Conservation (phyloP, 2,797 vertebrate species). For the Decapterus maruadsi region DNA sequence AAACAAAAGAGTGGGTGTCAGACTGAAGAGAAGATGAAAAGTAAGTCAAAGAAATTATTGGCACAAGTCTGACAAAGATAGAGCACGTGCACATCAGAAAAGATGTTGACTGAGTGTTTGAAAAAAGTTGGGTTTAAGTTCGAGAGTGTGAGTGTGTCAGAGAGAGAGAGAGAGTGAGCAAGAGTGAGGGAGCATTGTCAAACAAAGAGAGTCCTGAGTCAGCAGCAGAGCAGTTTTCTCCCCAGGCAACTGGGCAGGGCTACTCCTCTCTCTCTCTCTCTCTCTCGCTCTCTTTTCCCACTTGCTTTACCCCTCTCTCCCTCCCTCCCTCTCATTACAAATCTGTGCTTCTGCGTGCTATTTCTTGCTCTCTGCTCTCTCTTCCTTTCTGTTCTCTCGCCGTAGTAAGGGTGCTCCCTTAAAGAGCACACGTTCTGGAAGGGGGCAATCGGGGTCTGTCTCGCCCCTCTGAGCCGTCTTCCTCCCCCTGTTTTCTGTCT, state of each 20-base stretch:
- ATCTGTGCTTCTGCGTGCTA: slow-evolving; percentile 76
- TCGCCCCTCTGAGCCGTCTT: slow-evolving; percentile 43
- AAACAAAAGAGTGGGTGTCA: slow-evolving; percentile 39
- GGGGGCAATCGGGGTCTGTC: slow-evolving; percentile 49
- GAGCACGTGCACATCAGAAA: slow-evolving; percentile 63
- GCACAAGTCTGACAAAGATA: slow-evolving; percentile 49
- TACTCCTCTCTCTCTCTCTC: slow-evolving; percentile 63
- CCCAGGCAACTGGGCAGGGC: slow-evolving; percentile 87
- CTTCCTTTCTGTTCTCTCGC: slow-evolving; percentile 58
- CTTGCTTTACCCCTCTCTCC: slow-evolving; percentile 41
- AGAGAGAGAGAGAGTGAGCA: slow-evolving; percentile 50
- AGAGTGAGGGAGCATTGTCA: slow-evolving; percentile 80
- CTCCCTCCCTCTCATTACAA: slow-evolving; percentile 59
- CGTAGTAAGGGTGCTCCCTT: slow-evolving; percentile 58
- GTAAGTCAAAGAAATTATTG: slow-evolving; percentile 57
- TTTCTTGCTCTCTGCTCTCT: slow-evolving; percentile 73
- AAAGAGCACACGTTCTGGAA: slow-evolving; percentile 57
- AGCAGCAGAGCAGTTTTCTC: slow-evolving; percentile 86
- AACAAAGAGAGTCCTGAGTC: slow-evolving; percentile 92
- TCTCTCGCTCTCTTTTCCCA: slow-evolving; percentile 37
- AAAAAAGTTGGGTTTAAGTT: slow-evolving; percentile 56
- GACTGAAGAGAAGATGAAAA: slow-evolving; percentile 37
- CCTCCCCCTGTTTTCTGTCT: slow-evolving; percentile 24
- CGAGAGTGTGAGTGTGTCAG: slow-evolving; percentile 60
- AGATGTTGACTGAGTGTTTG: slow-evolving; percentile 63